These are phyloP conservation scores for Squalus acanthias DNA, from an alignment of 2,797 vertebrate species.

Conservation along the genomic window DNA sequence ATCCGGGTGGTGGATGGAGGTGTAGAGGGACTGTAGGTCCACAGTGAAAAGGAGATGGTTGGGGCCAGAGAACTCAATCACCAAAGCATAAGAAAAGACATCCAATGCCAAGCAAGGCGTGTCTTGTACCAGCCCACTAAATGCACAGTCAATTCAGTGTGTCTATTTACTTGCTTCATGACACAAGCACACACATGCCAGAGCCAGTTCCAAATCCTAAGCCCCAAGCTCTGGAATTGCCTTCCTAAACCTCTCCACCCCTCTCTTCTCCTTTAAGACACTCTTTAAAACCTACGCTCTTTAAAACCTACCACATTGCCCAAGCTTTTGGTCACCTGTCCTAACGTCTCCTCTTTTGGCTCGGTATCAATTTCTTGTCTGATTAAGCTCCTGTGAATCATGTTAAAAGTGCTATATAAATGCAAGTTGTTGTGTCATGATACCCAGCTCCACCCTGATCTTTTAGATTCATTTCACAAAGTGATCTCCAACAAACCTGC, in stretches of 20 bases:
- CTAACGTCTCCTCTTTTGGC: neutral
- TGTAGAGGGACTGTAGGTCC: neutral
- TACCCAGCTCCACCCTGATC: too few species aligned
- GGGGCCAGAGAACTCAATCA: neutral
- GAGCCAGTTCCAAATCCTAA: neutral
- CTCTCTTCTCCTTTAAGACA: neutral
- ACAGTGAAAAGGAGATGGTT: neutral
- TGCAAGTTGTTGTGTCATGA: too few species aligned
- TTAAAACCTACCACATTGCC: neutral
- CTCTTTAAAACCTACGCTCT: neutral
- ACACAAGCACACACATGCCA: neutral
- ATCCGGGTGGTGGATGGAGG: neutral
- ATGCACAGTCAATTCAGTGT: neutral
- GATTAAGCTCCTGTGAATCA: neutral
- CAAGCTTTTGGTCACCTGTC: neutral
- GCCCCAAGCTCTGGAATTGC: neutral
- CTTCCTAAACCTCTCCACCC: neutral
- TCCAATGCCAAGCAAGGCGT: neutral
- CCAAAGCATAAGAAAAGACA: neutral
- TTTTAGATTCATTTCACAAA: too few species aligned
- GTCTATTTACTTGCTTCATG: neutral
- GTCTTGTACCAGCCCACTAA: neutral
- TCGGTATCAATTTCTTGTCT: neutral
- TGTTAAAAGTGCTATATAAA: neutral
- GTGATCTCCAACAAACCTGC: neutral